Percentiles rank a stretch among this genome's conserved stretches.
Conservation (phyloP, 2,888 invertebrate genomes). For the Mythimna vitellina region DNA sequence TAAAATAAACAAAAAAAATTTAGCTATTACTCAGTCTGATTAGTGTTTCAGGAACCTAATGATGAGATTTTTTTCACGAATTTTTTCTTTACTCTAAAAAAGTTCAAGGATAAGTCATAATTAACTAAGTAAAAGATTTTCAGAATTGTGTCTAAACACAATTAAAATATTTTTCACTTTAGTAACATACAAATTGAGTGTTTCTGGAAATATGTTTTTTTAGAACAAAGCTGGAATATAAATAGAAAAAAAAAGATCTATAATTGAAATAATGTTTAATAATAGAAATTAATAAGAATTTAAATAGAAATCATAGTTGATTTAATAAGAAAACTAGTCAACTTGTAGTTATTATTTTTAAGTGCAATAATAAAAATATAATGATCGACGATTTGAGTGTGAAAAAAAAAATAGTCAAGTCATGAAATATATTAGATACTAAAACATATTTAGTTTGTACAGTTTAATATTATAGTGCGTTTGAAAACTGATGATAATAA, state of each 20-base stretch:
- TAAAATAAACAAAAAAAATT: no score
- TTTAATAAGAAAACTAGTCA: constrained; percentile 33
- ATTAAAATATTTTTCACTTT: not conserved
- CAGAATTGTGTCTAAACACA: no score
- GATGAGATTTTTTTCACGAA: no score
- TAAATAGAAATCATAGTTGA: constrained; percentile 11
- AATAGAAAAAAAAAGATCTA: not conserved
- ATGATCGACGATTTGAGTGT: constrained; percentile 36
- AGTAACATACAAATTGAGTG: not conserved
- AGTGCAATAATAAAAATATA: constrained; percentile 64
- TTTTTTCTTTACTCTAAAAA: no score
- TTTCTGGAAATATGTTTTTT: not conserved
- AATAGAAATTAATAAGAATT: not conserved
- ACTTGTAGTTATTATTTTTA: constrained; percentile 43
- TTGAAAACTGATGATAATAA: not conserved
- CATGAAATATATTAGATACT: not conserved
- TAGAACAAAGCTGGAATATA: not conserved
- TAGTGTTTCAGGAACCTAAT: no score
- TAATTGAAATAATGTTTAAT: constrained; percentile 9
- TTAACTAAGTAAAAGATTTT: not conserved
- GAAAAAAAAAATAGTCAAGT: constrained; percentile 14
- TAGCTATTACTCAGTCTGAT: no score
- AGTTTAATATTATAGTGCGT: constrained; percentile 11
- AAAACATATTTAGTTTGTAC: constrained; percentile 23
- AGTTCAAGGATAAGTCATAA: not conserved